phyloP scores from a whole-genome alignment of 2,113 vertebrate species.

The Amphilophus citrinellus region DNA sequence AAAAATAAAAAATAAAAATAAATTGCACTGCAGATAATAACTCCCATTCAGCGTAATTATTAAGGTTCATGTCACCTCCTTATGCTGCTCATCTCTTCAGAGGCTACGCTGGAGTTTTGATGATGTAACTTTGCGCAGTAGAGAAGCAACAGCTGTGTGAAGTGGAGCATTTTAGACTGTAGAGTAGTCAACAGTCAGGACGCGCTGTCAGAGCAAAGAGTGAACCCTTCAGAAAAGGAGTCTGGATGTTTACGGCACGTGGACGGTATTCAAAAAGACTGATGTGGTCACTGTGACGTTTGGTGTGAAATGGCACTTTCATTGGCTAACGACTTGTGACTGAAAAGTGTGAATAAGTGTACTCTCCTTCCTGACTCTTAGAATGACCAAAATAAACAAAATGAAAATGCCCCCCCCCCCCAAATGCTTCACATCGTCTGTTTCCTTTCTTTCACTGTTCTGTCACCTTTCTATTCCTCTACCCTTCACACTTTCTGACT shows the following conservation, averaged over 20 bases:
- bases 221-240: slow-evolving; percentile 41
- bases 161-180: slow-evolving; percentile 17
- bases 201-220: not conserved
- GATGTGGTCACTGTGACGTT: not conserved
- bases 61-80: not conserved
- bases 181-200: not conserved
- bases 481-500: not conserved
- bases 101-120: slow-evolving; percentile 82
- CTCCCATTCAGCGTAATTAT: not conserved
- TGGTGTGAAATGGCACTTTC: too few relatives aligned
- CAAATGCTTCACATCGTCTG: not conserved
- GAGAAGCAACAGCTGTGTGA: not conserved
- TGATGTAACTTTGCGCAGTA: slow-evolving; percentile 72
- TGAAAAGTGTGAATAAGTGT: too few relatives aligned
- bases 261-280: not conserved
- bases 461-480: not conserved
- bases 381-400: too few relatives aligned
- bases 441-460: not conserved
- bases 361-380: too few relatives aligned
- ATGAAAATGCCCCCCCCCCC: too few relatives aligned
- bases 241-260: too few relatives aligned
- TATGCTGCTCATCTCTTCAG: slow-evolving; percentile 42
- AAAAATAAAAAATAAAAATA: not conserved
- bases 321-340: too few relatives aligned
- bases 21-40: not conserved